Conservation (phyloP, 2,113 vertebrate genomes). For the Semnopithecus entellus region DNA sequence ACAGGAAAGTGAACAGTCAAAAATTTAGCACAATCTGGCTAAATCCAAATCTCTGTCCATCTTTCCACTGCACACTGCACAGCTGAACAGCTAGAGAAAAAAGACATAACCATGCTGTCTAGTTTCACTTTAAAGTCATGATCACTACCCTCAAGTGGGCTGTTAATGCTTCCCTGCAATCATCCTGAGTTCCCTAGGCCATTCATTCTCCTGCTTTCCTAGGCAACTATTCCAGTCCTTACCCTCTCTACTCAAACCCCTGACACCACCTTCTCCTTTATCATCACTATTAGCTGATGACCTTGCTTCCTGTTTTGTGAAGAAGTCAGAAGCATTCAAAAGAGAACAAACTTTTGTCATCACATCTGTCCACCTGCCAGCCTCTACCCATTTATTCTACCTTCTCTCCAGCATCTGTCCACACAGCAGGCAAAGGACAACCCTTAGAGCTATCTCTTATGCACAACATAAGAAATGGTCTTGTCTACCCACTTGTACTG, state of each 20-base stretch:
- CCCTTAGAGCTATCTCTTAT: neutral
- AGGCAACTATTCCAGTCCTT: neutral
- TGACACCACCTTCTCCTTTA: neutral
- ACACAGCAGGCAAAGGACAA: neutral
- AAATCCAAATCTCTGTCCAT: neutral
- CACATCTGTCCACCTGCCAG: neutral
- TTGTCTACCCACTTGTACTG: neutral
- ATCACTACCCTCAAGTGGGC: neutral
- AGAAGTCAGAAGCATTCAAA: neutral
- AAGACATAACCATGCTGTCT: neutral
- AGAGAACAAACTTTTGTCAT: neutral
- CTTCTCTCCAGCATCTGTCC: neutral
- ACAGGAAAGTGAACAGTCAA: neutral
- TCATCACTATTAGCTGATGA: neutral
- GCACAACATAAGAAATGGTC: no score
- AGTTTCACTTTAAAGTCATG: neutral
- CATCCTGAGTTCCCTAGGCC: neutral
- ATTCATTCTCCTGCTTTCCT: neutral
- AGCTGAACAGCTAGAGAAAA: neutral
- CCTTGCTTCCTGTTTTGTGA: neutral
- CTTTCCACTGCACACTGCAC: neutral
- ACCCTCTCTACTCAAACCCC: neutral
- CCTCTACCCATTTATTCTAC: neutral
- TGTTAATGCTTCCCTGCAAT: neutral
- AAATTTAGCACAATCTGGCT: neutral